Base-by-base conservation (phyloP, 2,113 vertebrate species). In the Leptodactylus fuscus region DNA sequence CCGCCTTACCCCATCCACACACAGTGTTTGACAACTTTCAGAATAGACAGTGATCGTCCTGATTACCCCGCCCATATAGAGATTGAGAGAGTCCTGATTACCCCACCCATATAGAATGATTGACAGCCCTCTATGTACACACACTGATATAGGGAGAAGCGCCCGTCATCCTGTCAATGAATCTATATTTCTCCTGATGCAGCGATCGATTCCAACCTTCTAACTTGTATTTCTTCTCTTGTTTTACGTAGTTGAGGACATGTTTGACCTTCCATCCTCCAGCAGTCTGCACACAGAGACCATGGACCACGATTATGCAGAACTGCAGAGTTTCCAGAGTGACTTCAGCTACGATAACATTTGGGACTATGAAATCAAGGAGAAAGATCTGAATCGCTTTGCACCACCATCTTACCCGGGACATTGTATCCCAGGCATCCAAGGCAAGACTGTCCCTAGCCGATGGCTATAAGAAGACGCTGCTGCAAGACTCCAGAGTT, bases 281-380 rank as follows among this genome's bases (percentile, higher is more conserved):
- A 76, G 38, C 34, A 81, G 79, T n/a, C 67, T 71, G 3, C 77
- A 69, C 5, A 9, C 69, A 15, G 85, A 76, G 5, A 62, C 79
- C 0, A 41, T 81, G 15, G 84, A 24, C n/a, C 92, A 92, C 0
- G 91, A 92, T 81, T 93, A 93, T 0, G 90, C 91, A 0, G 92
- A 92, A 81, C 90, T 93, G 4, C 90, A 92, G 53, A 91, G 92
- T 74, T 89, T 90, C 82, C 91, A 90, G 16, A 92, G 90, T 0
- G 92, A 93, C 85, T 53, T 87, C 13, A 90, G 90, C 81, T 92
- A 89, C 0, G 88, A 92, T 79, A 91, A 89, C 34, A 36, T 89
- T 77, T 91, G 92, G 93, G 92, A 94, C 0, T 90, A 90, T 0
- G 89, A 92, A 82, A 87, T 2, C 1, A 89, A 82, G 87, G 87